These are phyloP conservation scores for Embidobia sp. DNA, from an alignment of 2,888 invertebrate species.

Conservation along the genomic window DNA sequence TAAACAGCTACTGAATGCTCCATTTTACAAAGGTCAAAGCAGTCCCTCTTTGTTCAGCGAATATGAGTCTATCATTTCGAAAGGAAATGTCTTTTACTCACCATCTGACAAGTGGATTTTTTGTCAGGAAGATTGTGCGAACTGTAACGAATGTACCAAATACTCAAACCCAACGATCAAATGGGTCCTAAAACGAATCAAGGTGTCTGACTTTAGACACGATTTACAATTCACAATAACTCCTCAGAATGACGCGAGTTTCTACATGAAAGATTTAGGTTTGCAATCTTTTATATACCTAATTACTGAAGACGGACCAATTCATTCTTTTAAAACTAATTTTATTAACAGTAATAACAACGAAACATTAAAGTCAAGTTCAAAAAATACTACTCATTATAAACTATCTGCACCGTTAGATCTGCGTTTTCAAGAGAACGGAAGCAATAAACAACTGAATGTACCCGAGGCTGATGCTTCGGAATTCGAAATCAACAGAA, in stretches of 20 bases:
- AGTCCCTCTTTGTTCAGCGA: constrained; percentile 38
- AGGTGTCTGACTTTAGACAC: constrained; percentile 58
- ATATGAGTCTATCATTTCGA: constrained; percentile 67
- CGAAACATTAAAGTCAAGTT: too few relatives aligned
- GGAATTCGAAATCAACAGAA: too few relatives aligned
- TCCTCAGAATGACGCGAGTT: constrained; percentile 68
- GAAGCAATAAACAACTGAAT: too few relatives aligned
- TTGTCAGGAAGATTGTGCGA: constrained; percentile 40
- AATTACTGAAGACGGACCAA: neutral
- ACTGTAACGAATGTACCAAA: constrained; percentile 37
- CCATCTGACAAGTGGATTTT: constrained; percentile 67
- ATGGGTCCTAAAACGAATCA: constrained; percentile 35
- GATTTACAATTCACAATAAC: constrained; percentile 73
- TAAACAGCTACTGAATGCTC: constrained; percentile 70
- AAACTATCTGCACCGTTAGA: too few relatives aligned
- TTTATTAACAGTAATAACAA: too few relatives aligned
- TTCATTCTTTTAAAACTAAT: too few relatives aligned
- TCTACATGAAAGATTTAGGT: constrained; percentile 64
- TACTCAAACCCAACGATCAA: constrained; percentile 15
- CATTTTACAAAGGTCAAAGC: constrained; percentile 70
- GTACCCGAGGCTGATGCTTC: too few relatives aligned
- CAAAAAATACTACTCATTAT: too few relatives aligned
- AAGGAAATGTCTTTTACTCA: constrained; percentile 71
- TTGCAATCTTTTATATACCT: constrained; percentile 69
- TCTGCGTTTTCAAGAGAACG: too few relatives aligned